phyloP scores from a whole-genome alignment of 2,888 invertebrate species.

The Neuroscelio doddi region DNA sequence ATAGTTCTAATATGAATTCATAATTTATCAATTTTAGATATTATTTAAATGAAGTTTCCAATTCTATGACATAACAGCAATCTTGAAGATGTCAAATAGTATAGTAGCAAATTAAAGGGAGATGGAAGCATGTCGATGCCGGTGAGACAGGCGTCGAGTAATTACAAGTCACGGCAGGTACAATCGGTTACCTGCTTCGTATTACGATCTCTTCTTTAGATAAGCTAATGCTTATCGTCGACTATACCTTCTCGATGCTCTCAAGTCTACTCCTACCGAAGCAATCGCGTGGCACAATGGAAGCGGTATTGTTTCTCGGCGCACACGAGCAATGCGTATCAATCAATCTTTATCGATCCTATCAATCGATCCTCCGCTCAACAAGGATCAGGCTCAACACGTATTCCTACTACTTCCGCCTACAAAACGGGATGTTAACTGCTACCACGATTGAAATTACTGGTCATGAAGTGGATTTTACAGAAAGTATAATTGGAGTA shows the following conservation, averaged over 20 bases:
- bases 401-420: slow-evolving; percentile 26
- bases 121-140: slow-evolving; percentile 36
- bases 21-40: too few species aligned
- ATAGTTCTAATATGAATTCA: too few species aligned
- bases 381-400: slow-evolving; percentile 17
- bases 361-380: slow-evolving; percentile 22
- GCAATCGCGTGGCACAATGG: slow-evolving; percentile 42
- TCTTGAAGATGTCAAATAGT: too few species aligned
- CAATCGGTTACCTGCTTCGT: slow-evolving; percentile 43
- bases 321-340: slow-evolving; percentile 42
- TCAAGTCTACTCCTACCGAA: slow-evolving; percentile 21
- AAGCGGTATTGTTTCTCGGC: slow-evolving; percentile 36
- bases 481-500: too few species aligned
- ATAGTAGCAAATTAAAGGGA: slow-evolving; percentile 4
- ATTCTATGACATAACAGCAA: too few species aligned
- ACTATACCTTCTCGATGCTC: slow-evolving; percentile 29
- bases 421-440: too few species aligned
- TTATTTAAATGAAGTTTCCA: too few species aligned
- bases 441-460: too few species aligned
- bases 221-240: slow-evolving; percentile 46
- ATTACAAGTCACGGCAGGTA: slow-evolving; percentile 46
- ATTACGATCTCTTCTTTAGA: slow-evolving; percentile 36
- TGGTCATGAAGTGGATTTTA: too few species aligned
- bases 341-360: slow-evolving; percentile 42
- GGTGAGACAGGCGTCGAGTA: slow-evolving; percentile 38